Percentiles rank a stretch among this genome's conserved stretches.
These are phyloP conservation scores for Ceratitis capitata DNA, from an alignment of 1,140 invertebrate genomes.

Conservation along the genomic window DNA sequence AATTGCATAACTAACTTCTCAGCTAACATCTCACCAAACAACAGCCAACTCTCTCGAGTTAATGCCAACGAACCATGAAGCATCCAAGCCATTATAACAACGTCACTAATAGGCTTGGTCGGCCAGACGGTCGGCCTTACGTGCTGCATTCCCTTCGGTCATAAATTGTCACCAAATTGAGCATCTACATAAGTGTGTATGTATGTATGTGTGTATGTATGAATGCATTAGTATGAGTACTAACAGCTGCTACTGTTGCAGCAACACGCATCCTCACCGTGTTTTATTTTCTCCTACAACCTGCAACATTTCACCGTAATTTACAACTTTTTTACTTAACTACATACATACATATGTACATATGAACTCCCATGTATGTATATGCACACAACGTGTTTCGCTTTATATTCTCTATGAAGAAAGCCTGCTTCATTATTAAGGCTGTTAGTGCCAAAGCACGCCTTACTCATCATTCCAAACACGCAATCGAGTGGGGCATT, in stretches of 20 bases:
- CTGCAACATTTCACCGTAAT: neutral
- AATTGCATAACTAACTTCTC: neutral
- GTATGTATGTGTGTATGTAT: neutral
- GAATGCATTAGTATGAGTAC: no score
- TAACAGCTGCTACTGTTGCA: slow-evolving; percentile 11
- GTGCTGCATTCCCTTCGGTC: neutral
- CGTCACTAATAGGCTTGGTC: neutral
- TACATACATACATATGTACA: neutral
- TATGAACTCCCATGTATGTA: neutral
- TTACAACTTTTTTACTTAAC: neutral
- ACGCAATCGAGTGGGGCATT: neutral
- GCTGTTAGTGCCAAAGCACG: slow-evolving; percentile 24
- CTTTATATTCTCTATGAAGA: neutral
- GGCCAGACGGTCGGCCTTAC: neutral
- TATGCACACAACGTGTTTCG: neutral
- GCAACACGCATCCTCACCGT: neutral
- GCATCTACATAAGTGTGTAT: neutral
- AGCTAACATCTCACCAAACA: neutral
- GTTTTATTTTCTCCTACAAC: neutral
- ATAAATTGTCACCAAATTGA: slow-evolving; percentile 32
- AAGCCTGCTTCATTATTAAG: slow-evolving; percentile 30
- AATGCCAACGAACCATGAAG: neutral
- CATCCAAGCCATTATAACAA: neutral
- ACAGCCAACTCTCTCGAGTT: neutral
- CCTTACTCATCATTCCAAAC: slow-evolving; percentile 27